phyloP scores from a whole-genome alignment of 2,113 vertebrate genomes.

The Erythrocercus mccallii region DNA sequence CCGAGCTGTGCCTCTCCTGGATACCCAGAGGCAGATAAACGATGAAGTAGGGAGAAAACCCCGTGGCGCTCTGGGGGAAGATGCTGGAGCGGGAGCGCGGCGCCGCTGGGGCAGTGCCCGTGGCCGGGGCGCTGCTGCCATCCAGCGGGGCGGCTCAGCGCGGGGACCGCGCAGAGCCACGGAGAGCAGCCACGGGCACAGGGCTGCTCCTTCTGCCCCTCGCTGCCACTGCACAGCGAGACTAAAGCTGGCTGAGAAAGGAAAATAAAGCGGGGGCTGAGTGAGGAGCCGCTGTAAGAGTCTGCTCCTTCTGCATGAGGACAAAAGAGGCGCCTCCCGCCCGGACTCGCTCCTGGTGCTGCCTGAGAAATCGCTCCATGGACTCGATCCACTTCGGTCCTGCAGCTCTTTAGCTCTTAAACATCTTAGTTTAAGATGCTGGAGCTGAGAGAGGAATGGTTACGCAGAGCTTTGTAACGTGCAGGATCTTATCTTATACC shows the following conservation, averaged over 20 bases:
- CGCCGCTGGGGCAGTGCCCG: not conserved
- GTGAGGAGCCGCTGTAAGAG: not conserved
- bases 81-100: accelerated
- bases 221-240: not conserved
- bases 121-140: constrained; percentile 43
- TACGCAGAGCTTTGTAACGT: not conserved
- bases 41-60: not conserved
- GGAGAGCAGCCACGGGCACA: not conserved
- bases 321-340: not conserved
- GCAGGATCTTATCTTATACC: not conserved
- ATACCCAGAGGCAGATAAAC: not conserved
- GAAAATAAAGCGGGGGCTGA: not conserved
- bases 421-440: not conserved
- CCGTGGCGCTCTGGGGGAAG: not conserved
- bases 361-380: not conserved
- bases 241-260: not conserved
- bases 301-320: not conserved
- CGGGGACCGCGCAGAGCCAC: not conserved
- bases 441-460: not conserved
- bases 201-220: not conserved
- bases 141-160: not conserved
- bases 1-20: not conserved
- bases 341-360: not conserved
- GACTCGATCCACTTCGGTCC: accelerated
- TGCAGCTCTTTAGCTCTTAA: not conserved